Conservation (phyloP, 2,113 vertebrate species). For the Corydoras maculifer region DNA sequence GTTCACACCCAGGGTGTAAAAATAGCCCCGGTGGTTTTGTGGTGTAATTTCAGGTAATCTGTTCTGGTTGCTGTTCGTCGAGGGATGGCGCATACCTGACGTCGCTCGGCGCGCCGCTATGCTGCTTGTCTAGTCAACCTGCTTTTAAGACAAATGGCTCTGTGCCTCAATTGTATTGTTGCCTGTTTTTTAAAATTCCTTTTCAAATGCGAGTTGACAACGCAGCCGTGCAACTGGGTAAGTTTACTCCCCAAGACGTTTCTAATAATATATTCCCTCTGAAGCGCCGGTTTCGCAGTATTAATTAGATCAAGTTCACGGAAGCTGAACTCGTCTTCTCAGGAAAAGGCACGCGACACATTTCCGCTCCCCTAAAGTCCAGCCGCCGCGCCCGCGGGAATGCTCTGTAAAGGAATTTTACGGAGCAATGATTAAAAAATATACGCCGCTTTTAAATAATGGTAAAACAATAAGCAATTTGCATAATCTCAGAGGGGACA, state of each 20-base stretch:
- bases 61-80: not conserved
- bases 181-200: slow-evolving; percentile 4
- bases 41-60: not conserved
- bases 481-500: slow-evolving; percentile 54
- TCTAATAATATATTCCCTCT: slow-evolving; percentile 60
- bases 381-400: slow-evolving; percentile 44
- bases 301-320: slow-evolving; percentile 65
- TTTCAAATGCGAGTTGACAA: slow-evolving; percentile 46
- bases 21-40: not conserved
- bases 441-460: slow-evolving; percentile 63
- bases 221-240: slow-evolving; percentile 42
- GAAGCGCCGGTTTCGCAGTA: slow-evolving; percentile 48
- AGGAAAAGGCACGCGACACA: slow-evolving; percentile 57
- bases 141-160: slow-evolving; percentile 15
- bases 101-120: not conserved
- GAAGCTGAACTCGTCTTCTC: slow-evolving; percentile 56
- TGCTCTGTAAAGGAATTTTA: slow-evolving; percentile 45
- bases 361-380: slow-evolving; percentile 47
- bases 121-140: not conserved
- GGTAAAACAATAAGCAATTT: slow-evolving; percentile 61
- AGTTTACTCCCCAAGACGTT: slow-evolving; percentile 50
- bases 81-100: slow-evolving; percentile 5
- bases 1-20: not conserved
- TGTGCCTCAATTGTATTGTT: slow-evolving; percentile 24
- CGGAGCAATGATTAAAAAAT: slow-evolving; percentile 60